Percentiles rank a stretch among this genome's conserved stretches.
Evolutionary conservation across 2,113 vertebrate genomes (phyloP).

Genomic region (Campylomormyrus tamandua): DNA sequence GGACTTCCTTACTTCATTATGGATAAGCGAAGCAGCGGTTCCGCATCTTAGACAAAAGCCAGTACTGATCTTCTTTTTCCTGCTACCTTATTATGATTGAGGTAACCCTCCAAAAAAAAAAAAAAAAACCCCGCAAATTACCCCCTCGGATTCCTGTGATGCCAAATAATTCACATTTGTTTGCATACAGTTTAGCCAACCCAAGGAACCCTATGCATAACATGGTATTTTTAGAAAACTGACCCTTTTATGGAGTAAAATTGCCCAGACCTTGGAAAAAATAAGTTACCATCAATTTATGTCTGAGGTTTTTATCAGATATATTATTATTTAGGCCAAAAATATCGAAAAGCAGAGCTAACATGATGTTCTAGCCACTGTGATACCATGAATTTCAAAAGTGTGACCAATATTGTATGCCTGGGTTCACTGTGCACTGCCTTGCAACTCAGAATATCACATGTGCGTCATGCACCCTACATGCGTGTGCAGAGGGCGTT

Average conservation of each 20-base stretch:
- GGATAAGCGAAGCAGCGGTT: not conserved
- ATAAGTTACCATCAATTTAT: conserved; percentile 20
- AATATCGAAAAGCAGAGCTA: conserved; percentile 14
- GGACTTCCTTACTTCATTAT: not conserved
- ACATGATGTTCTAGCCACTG: not conserved
- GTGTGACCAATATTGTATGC: not conserved
- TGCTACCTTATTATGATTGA: conserved; percentile 43
- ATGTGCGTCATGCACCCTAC: not conserved
- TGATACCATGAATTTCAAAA: not conserved
- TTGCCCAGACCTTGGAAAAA: conserved; percentile 41
- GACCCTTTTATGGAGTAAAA: conserved; percentile 59
- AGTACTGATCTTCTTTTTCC: conserved; percentile 31
- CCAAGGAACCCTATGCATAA: conserved; percentile 41
- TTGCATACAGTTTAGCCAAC: conserved; percentile 51
- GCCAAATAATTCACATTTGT: conserved; percentile 41
- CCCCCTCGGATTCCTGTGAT: conserved; percentile 41
- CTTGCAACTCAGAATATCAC: conserved; percentile 22
- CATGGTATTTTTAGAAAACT: conserved; percentile 48
- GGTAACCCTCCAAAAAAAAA: conserved; percentile 37
- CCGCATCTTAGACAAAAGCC: not conserved
- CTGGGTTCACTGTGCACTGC: not conserved
- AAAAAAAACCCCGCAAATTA: conserved; percentile 45
- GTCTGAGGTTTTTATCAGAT: conserved; percentile 44
- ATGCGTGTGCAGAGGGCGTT: not conserved
- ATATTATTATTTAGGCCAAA: conserved; percentile 41